These are phyloP conservation scores for Agrypnia vestita DNA, from an alignment of 1,140 invertebrate genomes.

Conservation along the genomic window DNA sequence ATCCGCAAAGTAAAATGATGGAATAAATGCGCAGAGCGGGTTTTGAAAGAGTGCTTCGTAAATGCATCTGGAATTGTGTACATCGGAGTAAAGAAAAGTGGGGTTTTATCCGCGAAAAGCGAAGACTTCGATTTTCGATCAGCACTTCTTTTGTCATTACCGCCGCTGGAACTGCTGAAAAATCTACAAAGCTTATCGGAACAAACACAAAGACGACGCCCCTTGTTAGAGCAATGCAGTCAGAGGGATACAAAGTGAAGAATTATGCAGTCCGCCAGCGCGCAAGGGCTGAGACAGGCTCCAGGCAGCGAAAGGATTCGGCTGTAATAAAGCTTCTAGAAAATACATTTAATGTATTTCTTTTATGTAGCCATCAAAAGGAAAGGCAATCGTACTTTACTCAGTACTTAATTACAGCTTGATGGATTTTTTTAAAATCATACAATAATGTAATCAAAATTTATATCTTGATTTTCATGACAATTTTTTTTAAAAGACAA, in stretches of 20 bases:
- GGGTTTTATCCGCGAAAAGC: conserved; percentile 6
- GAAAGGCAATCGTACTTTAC: too few species aligned
- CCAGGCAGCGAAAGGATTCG: background rate
- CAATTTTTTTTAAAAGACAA: too few species aligned
- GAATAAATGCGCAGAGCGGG: too few species aligned
- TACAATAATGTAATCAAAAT: too few species aligned
- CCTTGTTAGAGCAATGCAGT: conserved; percentile 49
- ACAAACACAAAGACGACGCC: conserved; percentile 47
- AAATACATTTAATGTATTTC: too few species aligned
- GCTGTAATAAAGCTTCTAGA: background rate
- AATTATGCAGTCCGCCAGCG: conserved; percentile 57
- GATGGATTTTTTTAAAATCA: too few species aligned
- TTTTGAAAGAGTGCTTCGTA: too few species aligned
- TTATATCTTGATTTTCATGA: too few species aligned
- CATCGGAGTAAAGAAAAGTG: background rate
- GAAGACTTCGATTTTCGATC: conserved; percentile 23
- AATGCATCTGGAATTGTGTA: too few species aligned
- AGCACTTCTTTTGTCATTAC: conserved; percentile 21
- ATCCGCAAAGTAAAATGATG: too few species aligned
- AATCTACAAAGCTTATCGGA: conserved; percentile 58
- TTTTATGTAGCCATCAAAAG: too few species aligned
- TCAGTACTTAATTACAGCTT: too few species aligned
- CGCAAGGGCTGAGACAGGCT: conserved; percentile 52
- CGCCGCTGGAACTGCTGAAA: conserved; percentile 40
- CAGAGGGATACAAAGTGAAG: conserved; percentile 58